phyloP scores from a whole-genome alignment of 2,888 invertebrate species.

The Drosophila anomelani region DNA sequence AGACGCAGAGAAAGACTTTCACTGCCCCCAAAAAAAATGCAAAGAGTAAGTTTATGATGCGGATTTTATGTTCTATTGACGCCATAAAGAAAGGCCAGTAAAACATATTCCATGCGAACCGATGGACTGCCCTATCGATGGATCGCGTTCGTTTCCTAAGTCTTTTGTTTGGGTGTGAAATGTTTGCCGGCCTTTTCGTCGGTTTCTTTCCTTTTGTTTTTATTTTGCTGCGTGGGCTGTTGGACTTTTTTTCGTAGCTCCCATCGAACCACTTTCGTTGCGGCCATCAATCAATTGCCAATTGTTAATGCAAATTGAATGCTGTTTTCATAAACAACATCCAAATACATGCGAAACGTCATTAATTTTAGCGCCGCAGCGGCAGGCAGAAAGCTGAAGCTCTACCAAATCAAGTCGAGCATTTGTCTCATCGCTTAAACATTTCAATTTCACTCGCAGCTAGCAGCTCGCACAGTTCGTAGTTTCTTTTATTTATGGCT shows the following conservation, averaged over 20 bases:
- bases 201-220: not conserved
- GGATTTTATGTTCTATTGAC: constrained; percentile 71
- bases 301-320: constrained; percentile 71
- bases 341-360: constrained; percentile 72
- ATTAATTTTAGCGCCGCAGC: constrained; percentile 65
- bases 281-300: constrained; percentile 64
- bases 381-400: constrained; percentile 47
- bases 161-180: constrained; percentile 69
- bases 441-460: constrained; percentile 75
- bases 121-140: constrained; percentile 11
- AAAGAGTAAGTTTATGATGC: constrained; percentile 56
- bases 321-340: constrained; percentile 80
- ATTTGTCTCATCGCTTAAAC: constrained; percentile 80
- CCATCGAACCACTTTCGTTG: constrained; percentile 44
- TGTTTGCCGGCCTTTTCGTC: constrained; percentile 27
- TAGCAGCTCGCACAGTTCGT: constrained; percentile 35
- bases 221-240: constrained; percentile 4
- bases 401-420: constrained; percentile 72
- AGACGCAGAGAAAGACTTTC: constrained; percentile 62
- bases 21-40: constrained; percentile 38
- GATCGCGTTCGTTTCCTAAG: constrained; percentile 67
- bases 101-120: constrained; percentile 25
- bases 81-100: constrained; percentile 58
- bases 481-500: constrained; percentile 78
- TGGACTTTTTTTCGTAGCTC: constrained; percentile 5